A percentile compares a stretch with the other conserved stretches of the same genome.
Evolutionary conservation across 2,113 vertebrate genomes (phyloP).

Genomic region (Cathartes aura): DNA sequence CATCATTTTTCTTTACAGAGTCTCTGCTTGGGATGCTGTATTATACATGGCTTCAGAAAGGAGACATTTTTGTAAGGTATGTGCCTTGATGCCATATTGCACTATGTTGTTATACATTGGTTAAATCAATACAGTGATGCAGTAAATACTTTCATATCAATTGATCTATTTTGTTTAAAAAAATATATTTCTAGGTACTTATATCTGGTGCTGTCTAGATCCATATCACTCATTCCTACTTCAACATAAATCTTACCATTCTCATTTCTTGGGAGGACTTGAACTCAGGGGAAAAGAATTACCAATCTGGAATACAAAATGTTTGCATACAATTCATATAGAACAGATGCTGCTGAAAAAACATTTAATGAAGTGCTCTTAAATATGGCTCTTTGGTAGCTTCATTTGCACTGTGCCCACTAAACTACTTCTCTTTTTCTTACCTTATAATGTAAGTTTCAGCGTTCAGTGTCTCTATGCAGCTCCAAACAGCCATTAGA

Average conservation of each 20-base stretch:
- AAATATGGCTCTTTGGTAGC: neutral
- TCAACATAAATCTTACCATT: neutral
- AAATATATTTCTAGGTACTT: neutral
- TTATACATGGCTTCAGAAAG: neutral
- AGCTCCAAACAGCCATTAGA: neutral
- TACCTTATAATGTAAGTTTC: neutral
- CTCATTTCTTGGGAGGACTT: neutral
- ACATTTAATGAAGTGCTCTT: neutral
- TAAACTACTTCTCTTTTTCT: neutral
- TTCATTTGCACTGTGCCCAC: neutral
- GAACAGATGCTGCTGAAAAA: neutral
- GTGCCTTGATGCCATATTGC: neutral
- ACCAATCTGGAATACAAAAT: neutral
- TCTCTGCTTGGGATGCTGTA: neutral
- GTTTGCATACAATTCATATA: neutral
- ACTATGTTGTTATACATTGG: neutral
- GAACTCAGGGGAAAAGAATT: neutral
- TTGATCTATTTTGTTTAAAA: neutral
- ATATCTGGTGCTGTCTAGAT: neutral
- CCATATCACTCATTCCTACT: neutral
- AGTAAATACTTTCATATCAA: neutral
- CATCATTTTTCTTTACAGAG: neutral
- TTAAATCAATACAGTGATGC: neutral
- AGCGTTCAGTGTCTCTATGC: neutral
- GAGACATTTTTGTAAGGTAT: neutral